A percentile compares a stretch with the other conserved stretches of the same genome.
phyloP scores from a whole-genome alignment of 1,140 invertebrate species.

The Drosophila pseudoobscura region DNA sequence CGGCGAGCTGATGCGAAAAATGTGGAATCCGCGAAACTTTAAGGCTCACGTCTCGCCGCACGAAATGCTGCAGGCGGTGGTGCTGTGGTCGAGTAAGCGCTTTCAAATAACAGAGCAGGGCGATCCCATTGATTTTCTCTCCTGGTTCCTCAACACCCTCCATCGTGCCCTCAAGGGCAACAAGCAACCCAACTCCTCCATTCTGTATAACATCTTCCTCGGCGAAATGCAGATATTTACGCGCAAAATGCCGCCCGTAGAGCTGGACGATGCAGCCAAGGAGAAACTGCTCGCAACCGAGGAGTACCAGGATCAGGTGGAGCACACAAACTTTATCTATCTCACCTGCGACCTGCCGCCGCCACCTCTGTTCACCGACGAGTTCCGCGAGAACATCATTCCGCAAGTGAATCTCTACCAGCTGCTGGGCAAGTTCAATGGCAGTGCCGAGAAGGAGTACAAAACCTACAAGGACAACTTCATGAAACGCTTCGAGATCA shows the following conservation, averaged over 20 bases:
- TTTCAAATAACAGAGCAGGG: slow-evolving; percentile 99
- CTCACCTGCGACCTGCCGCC: slow-evolving; percentile 98
- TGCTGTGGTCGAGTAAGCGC: slow-evolving; percentile 98
- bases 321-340: slow-evolving; percentile 96
- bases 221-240: slow-evolving; percentile 98
- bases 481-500: slow-evolving; percentile 98
- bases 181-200: slow-evolving; percentile 93
- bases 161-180: slow-evolving; percentile 95
- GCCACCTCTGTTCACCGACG: slow-evolving; percentile 98
- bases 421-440: slow-evolving; percentile 98
- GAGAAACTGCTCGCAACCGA: slow-evolving; percentile 90
- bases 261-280: slow-evolving; percentile 95
- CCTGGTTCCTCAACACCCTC: slow-evolving; percentile 97
- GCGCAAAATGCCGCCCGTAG: slow-evolving; percentile 96
- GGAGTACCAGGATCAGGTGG: slow-evolving; percentile 94
- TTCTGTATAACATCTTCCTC: slow-evolving; percentile 97
- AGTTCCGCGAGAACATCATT: slow-evolving; percentile 98
- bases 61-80: slow-evolving; percentile 99
- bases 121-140: slow-evolving; percentile 98
- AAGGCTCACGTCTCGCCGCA: slow-evolving; percentile 99
- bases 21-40: slow-evolving; percentile 99
- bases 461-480: slow-evolving; percentile 99
- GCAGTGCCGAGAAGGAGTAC: slow-evolving; percentile 97
- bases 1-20: slow-evolving; percentile 97
- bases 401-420: slow-evolving; percentile 98